Evolutionary conservation across 64 coral and sea anemone species (phyloP).

Genomic region (Anthopleura sola): DNA sequence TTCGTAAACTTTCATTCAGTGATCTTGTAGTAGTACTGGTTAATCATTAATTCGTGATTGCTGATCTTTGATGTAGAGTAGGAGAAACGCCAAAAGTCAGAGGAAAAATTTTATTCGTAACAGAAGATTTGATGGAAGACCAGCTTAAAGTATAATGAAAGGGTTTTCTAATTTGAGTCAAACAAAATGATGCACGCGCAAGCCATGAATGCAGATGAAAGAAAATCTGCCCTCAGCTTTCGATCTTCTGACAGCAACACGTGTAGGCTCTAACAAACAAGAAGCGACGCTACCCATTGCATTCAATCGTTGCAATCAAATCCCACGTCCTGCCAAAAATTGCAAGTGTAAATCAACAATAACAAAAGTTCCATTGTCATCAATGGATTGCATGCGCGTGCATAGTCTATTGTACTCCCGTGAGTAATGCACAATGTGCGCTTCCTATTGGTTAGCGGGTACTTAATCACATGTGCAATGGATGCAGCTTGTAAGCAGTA

Average conservation of each 20-base stretch:
- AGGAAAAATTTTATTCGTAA: not conserved
- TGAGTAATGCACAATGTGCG: not conserved
- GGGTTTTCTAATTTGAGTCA: not conserved
- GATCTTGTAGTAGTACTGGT: not conserved
- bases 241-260: not conserved
- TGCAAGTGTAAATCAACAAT: not conserved
- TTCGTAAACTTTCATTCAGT: not conserved
- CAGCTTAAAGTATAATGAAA: not conserved
- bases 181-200: not conserved
- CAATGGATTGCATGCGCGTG: slow-evolving; percentile 25
- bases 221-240: not conserved
- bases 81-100: not conserved
- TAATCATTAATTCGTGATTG: not conserved
- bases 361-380: not conserved
- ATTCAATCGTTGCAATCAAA: slow-evolving; percentile 13
- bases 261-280: slow-evolving; percentile 12
- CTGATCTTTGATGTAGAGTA: not conserved
- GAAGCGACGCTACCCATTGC: slow-evolving; percentile 25
- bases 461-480: not conserved
- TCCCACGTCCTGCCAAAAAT: slow-evolving; percentile 2
- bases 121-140: not conserved
- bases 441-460: slow-evolving; percentile 12
- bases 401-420: slow-evolving; percentile 13
- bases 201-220: not conserved
- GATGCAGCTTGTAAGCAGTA: not conserved